These are phyloP conservation scores for Muscicapa comitata DNA, from an alignment of 2,797 vertebrate species.

Conservation along the genomic window DNA sequence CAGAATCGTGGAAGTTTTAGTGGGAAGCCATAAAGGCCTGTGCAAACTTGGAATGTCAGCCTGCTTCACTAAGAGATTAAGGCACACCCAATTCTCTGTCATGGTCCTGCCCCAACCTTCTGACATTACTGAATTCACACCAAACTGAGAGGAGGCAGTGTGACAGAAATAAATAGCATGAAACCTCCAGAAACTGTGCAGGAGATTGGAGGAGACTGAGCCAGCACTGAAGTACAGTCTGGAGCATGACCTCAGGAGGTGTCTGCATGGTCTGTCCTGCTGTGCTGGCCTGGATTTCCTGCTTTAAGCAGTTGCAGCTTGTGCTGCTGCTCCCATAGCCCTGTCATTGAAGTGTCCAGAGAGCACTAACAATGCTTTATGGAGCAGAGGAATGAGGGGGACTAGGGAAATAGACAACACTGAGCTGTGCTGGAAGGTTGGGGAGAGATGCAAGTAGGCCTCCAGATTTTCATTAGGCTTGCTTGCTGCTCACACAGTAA, in stretches of 20 bases:
- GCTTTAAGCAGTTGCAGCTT: neutral
- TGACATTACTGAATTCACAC: neutral
- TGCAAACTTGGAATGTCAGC: neutral
- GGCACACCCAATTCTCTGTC: neutral
- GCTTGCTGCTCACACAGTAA: neutral
- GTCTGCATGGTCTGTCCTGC: neutral
- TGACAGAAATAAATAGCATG: neutral
- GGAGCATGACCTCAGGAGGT: neutral
- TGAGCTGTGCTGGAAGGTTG: neutral
- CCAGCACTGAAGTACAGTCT: neutral
- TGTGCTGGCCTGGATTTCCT: neutral
- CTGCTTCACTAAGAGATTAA: neutral
- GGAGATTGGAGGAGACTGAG: neutral
- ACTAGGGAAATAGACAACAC: neutral
- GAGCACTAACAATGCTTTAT: neutral
- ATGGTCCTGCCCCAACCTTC: neutral
- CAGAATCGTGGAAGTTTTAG: neutral
- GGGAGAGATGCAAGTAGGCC: neutral
- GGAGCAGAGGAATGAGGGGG: neutral
- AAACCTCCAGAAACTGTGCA: neutral
- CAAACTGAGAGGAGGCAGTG: neutral
- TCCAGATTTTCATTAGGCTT: neutral
- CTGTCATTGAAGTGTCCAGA: neutral
- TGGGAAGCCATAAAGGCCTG: neutral
- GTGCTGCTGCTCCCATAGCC: neutral